A percentile compares a stretch with the other conserved stretches of the same genome.
These are phyloP conservation scores for Dolichomitus sp. DNA, from an alignment of 2,888 invertebrate species.

Conservation along the genomic window DNA sequence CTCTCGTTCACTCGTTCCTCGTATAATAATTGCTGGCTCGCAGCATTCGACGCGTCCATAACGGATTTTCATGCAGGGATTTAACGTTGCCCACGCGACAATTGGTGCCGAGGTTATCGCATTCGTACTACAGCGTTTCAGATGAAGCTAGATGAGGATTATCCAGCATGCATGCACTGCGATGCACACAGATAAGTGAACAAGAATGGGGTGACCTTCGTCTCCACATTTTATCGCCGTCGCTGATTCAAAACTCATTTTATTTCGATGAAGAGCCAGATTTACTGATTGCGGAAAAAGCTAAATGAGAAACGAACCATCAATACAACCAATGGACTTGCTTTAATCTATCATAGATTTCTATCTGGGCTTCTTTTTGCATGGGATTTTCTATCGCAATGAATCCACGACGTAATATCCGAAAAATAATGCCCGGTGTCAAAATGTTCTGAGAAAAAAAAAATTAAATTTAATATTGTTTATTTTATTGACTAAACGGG, in stretches of 20 bases:
- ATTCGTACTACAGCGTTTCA: slow-evolving; percentile 30
- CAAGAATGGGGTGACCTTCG: slow-evolving; percentile 22
- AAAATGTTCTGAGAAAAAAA: no score
- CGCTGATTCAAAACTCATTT: slow-evolving; percentile 33
- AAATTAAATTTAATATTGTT: no score
- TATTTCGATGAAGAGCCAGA: neutral
- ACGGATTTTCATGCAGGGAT: slow-evolving; percentile 58
- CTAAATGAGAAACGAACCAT: neutral
- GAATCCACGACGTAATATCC: no score
- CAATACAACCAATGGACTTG: neutral
- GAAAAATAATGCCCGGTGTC: no score
- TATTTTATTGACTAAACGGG: no score
- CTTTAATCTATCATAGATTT: neutral
- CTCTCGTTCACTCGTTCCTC: slow-evolving; percentile 34
- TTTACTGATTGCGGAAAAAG: slow-evolving; percentile 3
- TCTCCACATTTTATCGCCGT: slow-evolving; percentile 10
- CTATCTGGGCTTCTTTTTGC: neutral
- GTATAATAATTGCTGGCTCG: slow-evolving; percentile 57
- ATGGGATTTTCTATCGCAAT: no score
- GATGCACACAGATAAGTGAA: slow-evolving; percentile 8
- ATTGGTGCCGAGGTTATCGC: slow-evolving; percentile 60
- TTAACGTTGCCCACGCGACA: slow-evolving; percentile 61
- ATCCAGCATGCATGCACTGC: slow-evolving; percentile 19
- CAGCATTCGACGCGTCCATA: slow-evolving; percentile 39
- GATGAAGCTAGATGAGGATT: slow-evolving; percentile 16